Percentiles rank a stretch among this genome's conserved stretches.
Evolutionary conservation across 2,888 invertebrate species (phyloP).

Genomic region (Leptinotarsa haldemani): DNA sequence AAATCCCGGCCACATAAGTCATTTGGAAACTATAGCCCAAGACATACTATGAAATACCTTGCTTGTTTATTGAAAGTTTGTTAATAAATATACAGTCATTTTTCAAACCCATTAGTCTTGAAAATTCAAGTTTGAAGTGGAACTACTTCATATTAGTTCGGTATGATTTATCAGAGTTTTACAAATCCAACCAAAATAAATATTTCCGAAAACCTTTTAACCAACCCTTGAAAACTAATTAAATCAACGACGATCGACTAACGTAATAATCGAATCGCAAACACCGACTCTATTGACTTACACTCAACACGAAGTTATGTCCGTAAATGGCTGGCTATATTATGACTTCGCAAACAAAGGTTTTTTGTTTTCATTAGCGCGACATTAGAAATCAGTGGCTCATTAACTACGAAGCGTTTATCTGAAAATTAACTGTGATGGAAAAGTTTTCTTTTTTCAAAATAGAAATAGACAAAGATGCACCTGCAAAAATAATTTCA

Average conservation of each 20-base stretch:
- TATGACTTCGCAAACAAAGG: conserved; percentile 6
- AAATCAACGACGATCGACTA: neutral
- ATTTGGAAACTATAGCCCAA: too few relatives aligned
- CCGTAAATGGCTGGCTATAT: conserved; percentile 9
- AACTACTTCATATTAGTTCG: too few relatives aligned
- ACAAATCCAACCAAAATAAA: conserved; percentile 2
- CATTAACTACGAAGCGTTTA: neutral
- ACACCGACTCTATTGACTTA: conserved; percentile 1
- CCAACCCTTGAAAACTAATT: conserved; percentile 9
- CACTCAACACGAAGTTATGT: conserved; percentile 4
- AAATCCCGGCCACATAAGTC: too few relatives aligned
- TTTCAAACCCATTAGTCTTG: too few relatives aligned
- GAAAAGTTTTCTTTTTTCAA: neutral
- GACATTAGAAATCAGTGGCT: neutral
- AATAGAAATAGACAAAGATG: neutral
- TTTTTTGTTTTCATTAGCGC: neutral
- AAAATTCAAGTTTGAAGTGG: too few relatives aligned
- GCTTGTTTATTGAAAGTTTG: too few relatives aligned
- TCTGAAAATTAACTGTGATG: neutral
- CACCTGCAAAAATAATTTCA: too few relatives aligned
- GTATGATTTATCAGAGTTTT: too few relatives aligned
- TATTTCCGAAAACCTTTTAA: neutral
- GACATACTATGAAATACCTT: too few relatives aligned
- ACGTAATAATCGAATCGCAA: conserved; percentile 15
- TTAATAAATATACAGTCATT: too few relatives aligned